Evolutionary conservation across 2,888 invertebrate species (phyloP).

Genomic region (Drosophila macrospina): DNA sequence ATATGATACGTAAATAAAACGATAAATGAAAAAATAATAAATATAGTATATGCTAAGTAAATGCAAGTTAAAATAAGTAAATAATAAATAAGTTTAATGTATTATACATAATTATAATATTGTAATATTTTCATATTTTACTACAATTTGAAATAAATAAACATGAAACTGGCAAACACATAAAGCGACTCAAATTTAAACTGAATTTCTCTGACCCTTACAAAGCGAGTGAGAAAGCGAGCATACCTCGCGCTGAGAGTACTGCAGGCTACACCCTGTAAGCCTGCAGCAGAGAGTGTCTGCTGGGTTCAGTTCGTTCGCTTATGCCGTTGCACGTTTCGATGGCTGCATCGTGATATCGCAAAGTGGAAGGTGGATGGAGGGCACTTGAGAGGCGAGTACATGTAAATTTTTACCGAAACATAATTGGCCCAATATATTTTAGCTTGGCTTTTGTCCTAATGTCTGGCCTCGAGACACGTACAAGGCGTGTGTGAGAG

Average conservation of each 20-base stretch:
- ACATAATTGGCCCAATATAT: conserved; percentile 81
- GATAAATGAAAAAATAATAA: no score
- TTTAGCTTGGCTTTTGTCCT: conserved; percentile 56
- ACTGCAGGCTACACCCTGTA: conserved; percentile 28
- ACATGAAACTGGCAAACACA: no score
- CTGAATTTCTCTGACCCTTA: no score
- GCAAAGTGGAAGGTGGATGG: conserved; percentile 19
- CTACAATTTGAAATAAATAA: no score
- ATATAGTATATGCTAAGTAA: no score
- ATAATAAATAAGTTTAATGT: no score
- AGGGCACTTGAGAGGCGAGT: conserved; percentile 69
- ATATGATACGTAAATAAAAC: no score
- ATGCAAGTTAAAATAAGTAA: no score
- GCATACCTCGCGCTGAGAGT: neutral
- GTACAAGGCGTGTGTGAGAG: conserved; percentile 38
- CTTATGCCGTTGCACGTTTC: conserved; percentile 74
- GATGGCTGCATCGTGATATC: conserved; percentile 69
- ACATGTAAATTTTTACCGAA: conserved; percentile 70
- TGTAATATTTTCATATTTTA: no score
- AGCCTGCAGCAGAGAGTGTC: conserved; percentile 17
- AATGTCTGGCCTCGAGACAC: conserved; percentile 57
- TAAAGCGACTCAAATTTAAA: no score
- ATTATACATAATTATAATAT: no score
- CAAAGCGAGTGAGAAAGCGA: no score
- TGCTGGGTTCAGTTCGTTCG: conserved; percentile 29